These are phyloP conservation scores for Alethe castanea DNA, from an alignment of 2,113 vertebrate species.

Conservation along the genomic window DNA sequence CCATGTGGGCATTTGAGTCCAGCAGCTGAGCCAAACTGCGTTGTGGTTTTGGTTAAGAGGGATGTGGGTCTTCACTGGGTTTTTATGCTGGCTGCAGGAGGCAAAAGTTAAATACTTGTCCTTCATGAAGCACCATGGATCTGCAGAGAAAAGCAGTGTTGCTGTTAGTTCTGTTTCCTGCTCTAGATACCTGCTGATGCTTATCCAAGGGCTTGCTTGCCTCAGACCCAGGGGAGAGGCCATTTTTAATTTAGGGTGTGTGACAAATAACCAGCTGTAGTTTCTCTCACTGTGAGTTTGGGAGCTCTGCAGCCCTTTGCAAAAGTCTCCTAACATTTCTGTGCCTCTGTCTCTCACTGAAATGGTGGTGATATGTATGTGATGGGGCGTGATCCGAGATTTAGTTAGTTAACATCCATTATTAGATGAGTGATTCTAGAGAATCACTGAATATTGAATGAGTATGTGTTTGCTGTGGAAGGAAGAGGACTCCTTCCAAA, in stretches of 20 bases:
- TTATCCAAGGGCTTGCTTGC: not conserved
- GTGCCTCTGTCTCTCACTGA: not conserved
- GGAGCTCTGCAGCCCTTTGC: not conserved
- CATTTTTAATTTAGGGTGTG: not conserved
- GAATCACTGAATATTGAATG: not conserved
- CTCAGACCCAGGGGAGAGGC: not conserved
- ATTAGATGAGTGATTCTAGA: not conserved
- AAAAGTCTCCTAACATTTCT: not conserved
- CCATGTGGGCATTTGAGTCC: rapidly evolving
- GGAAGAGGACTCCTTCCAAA: not conserved
- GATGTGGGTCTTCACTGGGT: rapidly evolving
- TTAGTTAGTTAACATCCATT: not conserved
- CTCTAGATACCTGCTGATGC: not conserved
- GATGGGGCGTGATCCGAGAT: not conserved
- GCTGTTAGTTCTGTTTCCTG: not conserved
- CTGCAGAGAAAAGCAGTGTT: not conserved
- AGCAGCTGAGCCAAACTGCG: too few relatives aligned
- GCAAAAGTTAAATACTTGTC: rapidly evolving
- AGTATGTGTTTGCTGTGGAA: not conserved
- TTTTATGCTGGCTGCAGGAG: not conserved
- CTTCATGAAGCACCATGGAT: rapidly evolving
- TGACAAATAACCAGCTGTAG: not conserved
- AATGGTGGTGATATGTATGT: not conserved
- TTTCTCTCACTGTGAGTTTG: rapidly evolving
- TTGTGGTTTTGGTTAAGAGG: rapidly evolving